Conservation (phyloP, 2,888 invertebrate species). For the Ypsolopha scabrella region DNA sequence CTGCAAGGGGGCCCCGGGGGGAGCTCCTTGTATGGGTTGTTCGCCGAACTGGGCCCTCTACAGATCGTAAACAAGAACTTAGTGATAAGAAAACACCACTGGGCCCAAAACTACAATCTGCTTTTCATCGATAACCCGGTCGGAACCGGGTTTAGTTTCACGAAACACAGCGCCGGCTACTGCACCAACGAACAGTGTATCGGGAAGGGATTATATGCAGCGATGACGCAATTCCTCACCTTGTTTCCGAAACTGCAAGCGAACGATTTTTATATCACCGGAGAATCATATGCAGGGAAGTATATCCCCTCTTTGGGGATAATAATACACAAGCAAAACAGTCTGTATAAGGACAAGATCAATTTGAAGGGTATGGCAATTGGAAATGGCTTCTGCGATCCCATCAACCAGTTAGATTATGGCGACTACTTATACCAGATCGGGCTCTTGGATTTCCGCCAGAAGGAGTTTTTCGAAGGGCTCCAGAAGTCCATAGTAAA, state of each 20-base stretch:
- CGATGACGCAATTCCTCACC: conserved; percentile 69
- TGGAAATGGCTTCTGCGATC: conserved; percentile 66
- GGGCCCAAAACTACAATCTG: conserved; percentile 70
- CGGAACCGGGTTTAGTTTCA: conserved; percentile 75
- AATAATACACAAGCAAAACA: conserved; percentile 62
- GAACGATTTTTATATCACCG: conserved; percentile 71
- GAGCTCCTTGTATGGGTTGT: conserved; percentile 65
- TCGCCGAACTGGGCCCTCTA: conserved; percentile 73
- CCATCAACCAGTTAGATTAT: conserved; percentile 59
- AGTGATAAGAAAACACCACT: conserved; percentile 55
- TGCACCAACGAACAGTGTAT: conserved; percentile 67
- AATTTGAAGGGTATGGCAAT: conserved; percentile 67
- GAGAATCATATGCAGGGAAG: conserved; percentile 74
- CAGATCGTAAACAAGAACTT: conserved; percentile 45
- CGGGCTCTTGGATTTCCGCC: conserved; percentile 68
- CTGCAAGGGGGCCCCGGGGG: conserved; percentile 72
- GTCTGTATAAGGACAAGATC: conserved; percentile 31
- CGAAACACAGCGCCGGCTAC: conserved; percentile 61
- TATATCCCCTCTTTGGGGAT: conserved; percentile 61
- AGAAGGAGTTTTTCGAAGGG: conserved; percentile 65
- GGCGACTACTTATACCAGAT: conserved; percentile 61
- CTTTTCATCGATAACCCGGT: conserved; percentile 77
- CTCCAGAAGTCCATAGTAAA: conserved; percentile 66
- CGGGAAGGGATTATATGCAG: conserved; percentile 61
- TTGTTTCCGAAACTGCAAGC: conserved; percentile 64